A percentile compares a stretch with the other conserved stretches of the same genome.
These are phyloP conservation scores for Solenopsis invicta DNA, from an alignment of 1,140 invertebrate species.

Conservation along the genomic window DNA sequence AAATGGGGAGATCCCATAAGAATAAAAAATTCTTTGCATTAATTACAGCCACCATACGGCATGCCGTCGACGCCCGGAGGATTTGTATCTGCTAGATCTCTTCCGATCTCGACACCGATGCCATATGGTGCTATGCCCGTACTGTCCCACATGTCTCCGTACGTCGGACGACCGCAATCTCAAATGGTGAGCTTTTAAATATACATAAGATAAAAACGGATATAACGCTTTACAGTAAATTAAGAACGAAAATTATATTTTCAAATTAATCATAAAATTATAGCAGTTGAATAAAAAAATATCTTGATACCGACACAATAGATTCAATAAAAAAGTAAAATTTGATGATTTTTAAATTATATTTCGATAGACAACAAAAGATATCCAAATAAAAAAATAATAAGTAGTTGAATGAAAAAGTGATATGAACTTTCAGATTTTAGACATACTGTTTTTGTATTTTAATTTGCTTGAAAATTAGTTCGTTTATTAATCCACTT, in stretches of 20 bases:
- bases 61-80: slow-evolving; percentile 77
- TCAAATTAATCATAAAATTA: too few species aligned
- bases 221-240: not conserved
- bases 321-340: not conserved
- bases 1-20: not conserved
- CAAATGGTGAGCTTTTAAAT: slow-evolving; percentile 80
- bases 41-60: slow-evolving; percentile 81
- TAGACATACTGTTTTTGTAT: not conserved
- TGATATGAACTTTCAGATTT: not conserved
- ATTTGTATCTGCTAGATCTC: slow-evolving; percentile 78
- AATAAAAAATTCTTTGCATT: not conserved
- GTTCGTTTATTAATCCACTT: not conserved
- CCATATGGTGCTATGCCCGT: slow-evolving; percentile 82
- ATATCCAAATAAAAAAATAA: not conserved
- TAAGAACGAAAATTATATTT: not conserved
- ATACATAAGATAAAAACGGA: not conserved
- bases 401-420: not conserved
- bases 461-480: not conserved
- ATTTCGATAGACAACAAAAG: not conserved
- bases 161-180: slow-evolving; percentile 80
- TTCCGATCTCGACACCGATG: slow-evolving; percentile 77
- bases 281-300: not conserved
- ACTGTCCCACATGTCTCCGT: slow-evolving; percentile 80
- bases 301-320: not conserved
- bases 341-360: not conserved